These are phyloP conservation scores for Propithecus coquereli DNA, from an alignment of 2,113 vertebrate genomes.

Conservation along the genomic window DNA sequence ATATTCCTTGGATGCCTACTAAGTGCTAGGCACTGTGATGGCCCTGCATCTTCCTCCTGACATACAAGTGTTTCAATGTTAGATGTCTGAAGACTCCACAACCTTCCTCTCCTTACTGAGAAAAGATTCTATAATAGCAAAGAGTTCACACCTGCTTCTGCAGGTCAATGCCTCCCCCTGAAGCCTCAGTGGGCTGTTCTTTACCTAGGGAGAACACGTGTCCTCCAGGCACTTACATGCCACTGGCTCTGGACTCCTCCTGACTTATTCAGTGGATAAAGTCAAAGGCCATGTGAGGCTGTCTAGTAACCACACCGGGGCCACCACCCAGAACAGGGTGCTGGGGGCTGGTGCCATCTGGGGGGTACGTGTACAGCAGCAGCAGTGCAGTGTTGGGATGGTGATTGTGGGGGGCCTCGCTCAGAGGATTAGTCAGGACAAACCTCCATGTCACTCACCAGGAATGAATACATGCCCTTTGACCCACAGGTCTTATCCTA, in stretches of 20 bases:
- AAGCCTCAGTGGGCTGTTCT: not conserved
- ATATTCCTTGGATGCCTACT: not conserved
- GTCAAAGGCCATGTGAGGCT: not conserved
- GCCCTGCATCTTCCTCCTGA: not conserved
- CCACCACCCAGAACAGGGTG: not conserved
- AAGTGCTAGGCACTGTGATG: not conserved
- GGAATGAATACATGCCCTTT: rapidly evolving
- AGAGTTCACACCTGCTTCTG: not conserved
- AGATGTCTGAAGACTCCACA: not conserved
- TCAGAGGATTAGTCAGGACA: too few relatives aligned
- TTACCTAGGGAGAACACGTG: not conserved
- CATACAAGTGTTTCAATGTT: not conserved
- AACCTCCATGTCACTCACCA: not conserved
- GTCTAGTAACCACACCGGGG: not conserved
- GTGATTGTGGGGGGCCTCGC: not conserved
- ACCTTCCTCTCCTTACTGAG: rapidly evolving
- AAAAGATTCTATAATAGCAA: not conserved
- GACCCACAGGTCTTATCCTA: not conserved
- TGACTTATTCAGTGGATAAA: not conserved
- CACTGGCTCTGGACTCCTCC: not conserved
- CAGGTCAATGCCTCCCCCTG: not conserved
- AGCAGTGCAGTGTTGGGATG: not conserved
- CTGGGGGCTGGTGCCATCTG: rapidly evolving
- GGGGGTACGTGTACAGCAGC: not conserved
- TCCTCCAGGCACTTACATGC: too few relatives aligned